phyloP scores from a whole-genome alignment of 2,113 vertebrate genomes.

The Trematocara zebra region DNA sequence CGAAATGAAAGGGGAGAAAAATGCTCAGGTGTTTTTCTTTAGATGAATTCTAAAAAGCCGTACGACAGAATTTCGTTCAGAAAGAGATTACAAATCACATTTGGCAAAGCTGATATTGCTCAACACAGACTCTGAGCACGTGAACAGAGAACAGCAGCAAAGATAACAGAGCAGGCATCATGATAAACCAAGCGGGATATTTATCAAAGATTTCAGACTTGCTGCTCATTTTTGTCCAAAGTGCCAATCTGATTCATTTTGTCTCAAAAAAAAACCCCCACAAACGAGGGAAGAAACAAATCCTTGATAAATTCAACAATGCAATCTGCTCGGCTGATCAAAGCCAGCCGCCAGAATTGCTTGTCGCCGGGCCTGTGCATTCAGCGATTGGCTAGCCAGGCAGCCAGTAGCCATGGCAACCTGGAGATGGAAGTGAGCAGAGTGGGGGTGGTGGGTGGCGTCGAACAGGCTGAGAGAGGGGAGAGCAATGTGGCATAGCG shows the following conservation, averaged over 20 bases:
- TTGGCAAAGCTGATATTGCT: not conserved
- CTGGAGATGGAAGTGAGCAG: constrained; percentile 52
- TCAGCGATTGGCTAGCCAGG: constrained; percentile 54
- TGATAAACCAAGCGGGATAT: constrained; percentile 38
- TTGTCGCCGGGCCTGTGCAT: constrained; percentile 61
- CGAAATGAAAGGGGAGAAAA: not conserved
- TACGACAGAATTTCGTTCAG: not conserved
- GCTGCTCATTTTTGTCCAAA: constrained; percentile 17
- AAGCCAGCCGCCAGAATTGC: constrained; percentile 51
- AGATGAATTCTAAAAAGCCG: not conserved
- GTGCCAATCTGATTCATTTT: constrained; percentile 14
- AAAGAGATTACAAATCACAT: constrained; percentile 18
- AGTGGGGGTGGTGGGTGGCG: constrained; percentile 46
- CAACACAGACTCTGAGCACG: not conserved
- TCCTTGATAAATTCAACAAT: constrained; percentile 70
- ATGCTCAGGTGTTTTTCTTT: not conserved
- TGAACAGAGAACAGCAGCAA: constrained; percentile 20
- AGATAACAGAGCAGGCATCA: constrained; percentile 32
- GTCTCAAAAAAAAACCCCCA: fast-evolving
- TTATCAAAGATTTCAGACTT: constrained; percentile 72
- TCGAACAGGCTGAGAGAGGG: constrained; percentile 29
- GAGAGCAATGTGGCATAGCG: constrained; percentile 13
- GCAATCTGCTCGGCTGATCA: constrained; percentile 62
- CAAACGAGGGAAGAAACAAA: not conserved
- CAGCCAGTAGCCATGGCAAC: constrained; percentile 71